Evolutionary conservation across 2,888 invertebrate genomes (phyloP), one percentile per base, ranked within the genome.

Genomic region (Rapana venosa): DNA sequence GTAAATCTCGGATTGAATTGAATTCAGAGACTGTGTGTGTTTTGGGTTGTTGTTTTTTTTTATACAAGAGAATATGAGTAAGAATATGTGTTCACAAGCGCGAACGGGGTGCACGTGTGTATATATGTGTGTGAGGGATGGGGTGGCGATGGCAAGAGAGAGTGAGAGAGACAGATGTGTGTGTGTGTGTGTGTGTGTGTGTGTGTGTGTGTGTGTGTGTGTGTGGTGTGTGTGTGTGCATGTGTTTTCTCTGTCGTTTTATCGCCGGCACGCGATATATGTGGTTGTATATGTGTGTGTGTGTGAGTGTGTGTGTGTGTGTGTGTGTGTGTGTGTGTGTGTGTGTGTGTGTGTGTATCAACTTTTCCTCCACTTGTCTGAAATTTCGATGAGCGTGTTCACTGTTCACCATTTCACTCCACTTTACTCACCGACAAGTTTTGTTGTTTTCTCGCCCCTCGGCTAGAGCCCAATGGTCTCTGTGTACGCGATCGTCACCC

Each of bases 121-220:
- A 8, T 47, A 8, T 47, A 8, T 47, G 47, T 47, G 47, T 47
- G 47, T 47, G 47, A 8, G 8, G 47, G 47, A 47, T 2, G 47
- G 47, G 47, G 47, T 47, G 47, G 47, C 47, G 47, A 47, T 47
- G 47, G 47, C 8, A 8, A 47, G 47, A 47, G 47, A 84, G 58
- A 84, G n/a, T 58, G 30, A 81, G 32, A 36, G 83, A 88, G 35
- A 61, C 20, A 36, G 66, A 88, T 74, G 70, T 74, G 70, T 1
- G n/a, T 74, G 70, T n/a, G 70, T n/a, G 70, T 74, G 70, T n/a
- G 70, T 74, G 70, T 74, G 70, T 74, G 70, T 74, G 70, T n/a
- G 70, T n/a, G 70, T n/a, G n/a, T n/a, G 70, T n/a, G 70, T n/a
- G 70, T n/a, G 70, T n/a, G 70, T n/a, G 70, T 74, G 70, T 70